Conservation (phyloP, 2,797 vertebrate species). For the Gymnopithys bicolor region DNA sequence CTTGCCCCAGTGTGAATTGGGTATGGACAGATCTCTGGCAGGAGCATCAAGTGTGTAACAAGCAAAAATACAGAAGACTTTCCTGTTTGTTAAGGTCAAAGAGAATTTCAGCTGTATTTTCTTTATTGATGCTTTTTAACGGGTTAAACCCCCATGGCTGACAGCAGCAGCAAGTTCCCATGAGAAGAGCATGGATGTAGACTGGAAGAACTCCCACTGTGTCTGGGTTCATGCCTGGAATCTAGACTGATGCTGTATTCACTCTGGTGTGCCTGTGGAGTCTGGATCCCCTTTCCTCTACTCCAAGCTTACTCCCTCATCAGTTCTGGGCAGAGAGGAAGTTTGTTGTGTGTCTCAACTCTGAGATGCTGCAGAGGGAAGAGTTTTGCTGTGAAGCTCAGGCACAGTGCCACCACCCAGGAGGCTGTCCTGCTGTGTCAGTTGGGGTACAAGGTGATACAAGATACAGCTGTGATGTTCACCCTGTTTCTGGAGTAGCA, state of each 20-base stretch:
- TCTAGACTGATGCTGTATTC: background rate
- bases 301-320: background rate
- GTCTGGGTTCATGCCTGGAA: background rate
- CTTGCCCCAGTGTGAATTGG: background rate
- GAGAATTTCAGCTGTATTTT: background rate
- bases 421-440: background rate
- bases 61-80: background rate
- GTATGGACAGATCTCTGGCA: background rate
- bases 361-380: background rate
- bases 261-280: background rate
- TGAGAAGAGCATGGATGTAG: background rate
- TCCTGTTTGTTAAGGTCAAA: background rate
- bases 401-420: background rate
- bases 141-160: background rate
- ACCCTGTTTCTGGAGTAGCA: background rate
- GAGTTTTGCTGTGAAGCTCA: background rate
- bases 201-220: background rate
- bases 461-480: background rate
- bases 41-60: accelerated
- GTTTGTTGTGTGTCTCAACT: accelerated
- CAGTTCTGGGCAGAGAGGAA: background rate
- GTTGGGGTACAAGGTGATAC: background rate
- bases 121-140: background rate
- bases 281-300: background rate
- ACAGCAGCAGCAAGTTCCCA: background rate